A percentile compares a stretch with the other conserved stretches of the same genome.
Conservation (phyloP, 2,888 invertebrate species). For the Trissolcus brochymenae region DNA sequence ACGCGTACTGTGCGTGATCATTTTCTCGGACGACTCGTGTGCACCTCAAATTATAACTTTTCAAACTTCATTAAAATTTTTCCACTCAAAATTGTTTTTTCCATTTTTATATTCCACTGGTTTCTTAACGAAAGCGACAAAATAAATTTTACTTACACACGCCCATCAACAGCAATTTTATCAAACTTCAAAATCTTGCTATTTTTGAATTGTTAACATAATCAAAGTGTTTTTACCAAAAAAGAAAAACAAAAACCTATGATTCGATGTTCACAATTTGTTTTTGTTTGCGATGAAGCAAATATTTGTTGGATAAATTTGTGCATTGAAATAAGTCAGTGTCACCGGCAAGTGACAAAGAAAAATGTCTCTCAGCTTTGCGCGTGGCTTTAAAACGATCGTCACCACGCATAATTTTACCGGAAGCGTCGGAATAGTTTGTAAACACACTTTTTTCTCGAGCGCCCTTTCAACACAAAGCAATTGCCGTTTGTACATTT, state of each 20-base stretch:
- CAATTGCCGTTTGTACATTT: conserved; percentile 14
- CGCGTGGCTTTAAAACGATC: conserved; percentile 31
- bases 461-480: conserved; percentile 2
- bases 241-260: no score
- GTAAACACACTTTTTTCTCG: conserved; percentile 17
- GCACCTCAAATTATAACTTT: conserved; percentile 29
- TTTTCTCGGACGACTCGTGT: conserved; percentile 28
- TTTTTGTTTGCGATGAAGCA: no score
- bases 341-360: conserved; percentile 35
- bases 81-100: neutral
- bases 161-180: no score
- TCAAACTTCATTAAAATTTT: conserved; percentile 14
- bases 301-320: no score
- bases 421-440: conserved; percentile 22
- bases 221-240: no score
- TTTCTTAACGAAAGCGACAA: no score
- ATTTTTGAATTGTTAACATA: no score
- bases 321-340: conserved; percentile 23
- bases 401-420: conserved; percentile 29
- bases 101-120: no score
- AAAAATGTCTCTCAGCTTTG: conserved; percentile 6
- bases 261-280: no score
- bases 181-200: no score
- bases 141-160: no score
- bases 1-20: conserved; percentile 45